These are phyloP conservation scores for Pandemis heparana DNA, from an alignment of 2,888 invertebrate genomes.

Conservation along the genomic window DNA sequence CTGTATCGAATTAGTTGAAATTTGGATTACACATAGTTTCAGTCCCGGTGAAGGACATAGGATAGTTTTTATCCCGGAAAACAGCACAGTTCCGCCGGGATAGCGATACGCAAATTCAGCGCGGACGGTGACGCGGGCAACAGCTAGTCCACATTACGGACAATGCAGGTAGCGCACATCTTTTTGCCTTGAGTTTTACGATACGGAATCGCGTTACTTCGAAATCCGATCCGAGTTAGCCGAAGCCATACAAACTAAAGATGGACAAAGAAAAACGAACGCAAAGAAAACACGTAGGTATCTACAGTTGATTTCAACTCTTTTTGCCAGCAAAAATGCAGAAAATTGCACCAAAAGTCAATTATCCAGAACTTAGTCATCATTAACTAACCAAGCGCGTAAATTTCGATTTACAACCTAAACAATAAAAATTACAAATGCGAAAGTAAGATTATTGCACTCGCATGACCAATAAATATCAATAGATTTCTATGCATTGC, in stretches of 20 bases:
- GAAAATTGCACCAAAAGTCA: too few species aligned
- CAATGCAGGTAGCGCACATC: too few species aligned
- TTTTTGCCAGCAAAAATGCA: too few species aligned
- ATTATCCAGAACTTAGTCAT: too few species aligned
- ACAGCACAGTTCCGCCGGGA: too few species aligned
- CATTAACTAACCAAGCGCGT: background rate
- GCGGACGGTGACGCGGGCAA: too few species aligned
- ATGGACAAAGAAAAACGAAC: background rate
- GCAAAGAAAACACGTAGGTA: background rate
- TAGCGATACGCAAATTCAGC: too few species aligned
- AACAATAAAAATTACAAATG: background rate
- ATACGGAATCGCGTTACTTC: constrained; percentile 16
- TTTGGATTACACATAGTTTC: too few species aligned
- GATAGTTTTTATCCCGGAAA: too few species aligned
- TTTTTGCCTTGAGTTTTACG: background rate
- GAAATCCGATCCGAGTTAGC: constrained; percentile 16
- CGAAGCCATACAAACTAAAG: constrained; percentile 8
- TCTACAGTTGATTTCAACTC: background rate
- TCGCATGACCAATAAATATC: background rate
- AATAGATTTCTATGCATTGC: background rate
- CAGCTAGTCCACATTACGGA: too few species aligned
- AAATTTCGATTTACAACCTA: background rate
- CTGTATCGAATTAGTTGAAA: too few species aligned
- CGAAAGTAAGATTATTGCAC: background rate
- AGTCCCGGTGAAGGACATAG: too few species aligned